Conservation (phyloP, 2,888 invertebrate genomes). For the Cecidostiba fungosa region DNA sequence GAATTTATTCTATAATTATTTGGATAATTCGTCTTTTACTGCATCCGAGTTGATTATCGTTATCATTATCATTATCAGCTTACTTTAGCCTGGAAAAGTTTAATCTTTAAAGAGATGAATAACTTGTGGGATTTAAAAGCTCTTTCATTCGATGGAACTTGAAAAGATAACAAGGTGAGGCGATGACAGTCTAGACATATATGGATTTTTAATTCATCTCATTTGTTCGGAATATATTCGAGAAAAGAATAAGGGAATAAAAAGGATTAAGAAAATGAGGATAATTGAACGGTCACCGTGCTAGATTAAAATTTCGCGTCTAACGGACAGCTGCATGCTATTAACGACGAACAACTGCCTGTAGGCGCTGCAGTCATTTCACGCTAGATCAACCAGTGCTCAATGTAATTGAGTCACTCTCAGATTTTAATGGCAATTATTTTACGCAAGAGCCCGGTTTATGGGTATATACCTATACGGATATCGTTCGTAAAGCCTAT, state of each 20-base stretch:
- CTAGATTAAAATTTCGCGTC: neutral
- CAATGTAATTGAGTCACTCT: neutral
- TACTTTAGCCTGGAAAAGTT: too few species aligned
- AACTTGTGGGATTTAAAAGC: neutral
- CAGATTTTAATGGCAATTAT: neutral
- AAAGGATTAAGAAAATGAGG: neutral
- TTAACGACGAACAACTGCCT: neutral
- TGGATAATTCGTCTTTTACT: too few species aligned
- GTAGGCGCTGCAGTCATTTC: neutral
- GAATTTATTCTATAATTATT: too few species aligned
- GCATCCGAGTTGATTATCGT: too few species aligned
- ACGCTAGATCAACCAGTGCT: constrained; percentile 44
- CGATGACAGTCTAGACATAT: too few species aligned
- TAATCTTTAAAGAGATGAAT: too few species aligned
- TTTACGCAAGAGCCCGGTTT: neutral
- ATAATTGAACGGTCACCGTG: constrained; percentile 19
- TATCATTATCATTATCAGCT: too few species aligned
- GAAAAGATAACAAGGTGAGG: neutral
- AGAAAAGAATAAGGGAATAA: neutral
- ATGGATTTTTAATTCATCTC: neutral
- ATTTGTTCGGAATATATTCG: neutral
- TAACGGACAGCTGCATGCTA: neutral
- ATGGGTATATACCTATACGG: neutral
- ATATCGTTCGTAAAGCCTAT: too few species aligned
- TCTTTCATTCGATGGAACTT: neutral